These are phyloP conservation scores for Epinephelus malabaricus DNA, from an alignment of 2,797 vertebrate species.

Conservation along the genomic window DNA sequence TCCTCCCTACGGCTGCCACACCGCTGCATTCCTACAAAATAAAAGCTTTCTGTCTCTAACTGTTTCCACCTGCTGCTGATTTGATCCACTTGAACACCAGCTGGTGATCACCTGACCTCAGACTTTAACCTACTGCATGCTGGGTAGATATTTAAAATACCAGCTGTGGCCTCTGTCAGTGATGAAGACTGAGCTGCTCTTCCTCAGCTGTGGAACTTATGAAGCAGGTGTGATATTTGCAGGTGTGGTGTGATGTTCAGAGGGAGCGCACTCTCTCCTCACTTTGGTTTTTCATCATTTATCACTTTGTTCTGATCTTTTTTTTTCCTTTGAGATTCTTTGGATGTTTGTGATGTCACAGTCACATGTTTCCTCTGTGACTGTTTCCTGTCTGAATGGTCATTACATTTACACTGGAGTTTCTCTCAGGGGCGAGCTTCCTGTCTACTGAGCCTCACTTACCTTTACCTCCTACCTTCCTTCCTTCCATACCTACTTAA, in stretches of 20 bases:
- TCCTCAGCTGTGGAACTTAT: conserved; percentile 35
- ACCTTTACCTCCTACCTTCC: too few relatives aligned
- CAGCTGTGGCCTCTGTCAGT: too few relatives aligned
- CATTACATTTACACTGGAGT: too few relatives aligned
- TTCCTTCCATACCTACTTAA: too few relatives aligned
- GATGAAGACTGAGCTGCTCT: background rate
- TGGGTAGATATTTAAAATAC: background rate
- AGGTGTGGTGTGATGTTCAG: conserved; percentile 16
- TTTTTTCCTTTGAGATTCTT: too few relatives aligned
- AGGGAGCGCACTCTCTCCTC: background rate
- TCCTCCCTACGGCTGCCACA: background rate
- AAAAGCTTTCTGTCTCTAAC: conserved; percentile 1
- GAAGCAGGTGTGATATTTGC: conserved; percentile 51
- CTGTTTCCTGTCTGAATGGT: too few relatives aligned
- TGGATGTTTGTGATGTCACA: too few relatives aligned
- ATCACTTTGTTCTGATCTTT: background rate
- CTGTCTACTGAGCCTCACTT: too few relatives aligned
- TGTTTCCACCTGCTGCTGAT: background rate
- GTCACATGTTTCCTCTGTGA: too few relatives aligned
- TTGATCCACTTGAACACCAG: background rate
- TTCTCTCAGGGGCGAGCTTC: too few relatives aligned
- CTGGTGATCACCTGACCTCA: background rate
- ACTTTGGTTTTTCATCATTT: background rate
- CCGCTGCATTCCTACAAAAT: conserved; percentile 18
- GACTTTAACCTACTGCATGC: conserved; percentile 7